Percentiles rank a stretch among this genome's conserved stretches.
phyloP scores from a whole-genome alignment of 2,888 invertebrate genomes.

The Xestia rhomboidea region DNA sequence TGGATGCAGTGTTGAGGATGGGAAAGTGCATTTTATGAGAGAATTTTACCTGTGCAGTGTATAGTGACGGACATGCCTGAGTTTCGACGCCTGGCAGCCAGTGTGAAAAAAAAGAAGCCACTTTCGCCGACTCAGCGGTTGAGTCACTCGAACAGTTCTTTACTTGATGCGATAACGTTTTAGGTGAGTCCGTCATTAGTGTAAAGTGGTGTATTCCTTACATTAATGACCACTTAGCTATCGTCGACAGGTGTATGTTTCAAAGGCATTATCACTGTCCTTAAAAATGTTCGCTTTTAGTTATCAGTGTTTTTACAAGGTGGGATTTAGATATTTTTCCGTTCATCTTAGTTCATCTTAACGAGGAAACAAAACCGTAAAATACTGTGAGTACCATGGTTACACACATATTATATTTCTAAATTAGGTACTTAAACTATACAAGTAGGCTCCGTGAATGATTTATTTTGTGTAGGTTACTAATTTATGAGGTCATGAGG shows the following conservation, averaged over 20 bases:
- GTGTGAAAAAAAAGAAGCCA: conserved; percentile 89
- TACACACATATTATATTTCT: not conserved
- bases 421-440: not conserved
- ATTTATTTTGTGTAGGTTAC: conserved; percentile 28
- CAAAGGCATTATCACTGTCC: conserved; percentile 49
- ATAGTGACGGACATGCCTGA: conserved; percentile 88
- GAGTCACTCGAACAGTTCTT: conserved; percentile 81
- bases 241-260: conserved; percentile 70
- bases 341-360: conserved; percentile 2
- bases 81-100: conserved; percentile 85
- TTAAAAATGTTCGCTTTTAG: conserved; percentile 58
- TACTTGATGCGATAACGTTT: conserved; percentile 89
- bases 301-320: conserved; percentile 44
- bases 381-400: conserved; percentile 36
- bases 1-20: conserved; percentile 87
- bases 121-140: conserved; percentile 78
- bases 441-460: conserved; percentile 11
- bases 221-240: conserved; percentile 73
- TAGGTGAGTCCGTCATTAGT: conserved; percentile 87
- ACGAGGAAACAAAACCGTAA: not conserved
- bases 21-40: conserved; percentile 76
- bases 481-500: not conserved
- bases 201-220: conserved; percentile 74
- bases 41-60: conserved; percentile 76
- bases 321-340: conserved; percentile 37